Evolutionary conservation across 2,888 invertebrate species (phyloP), one percentile per base, ranked within the genome.

Genomic region (Eutolmus rufibarbis): DNA sequence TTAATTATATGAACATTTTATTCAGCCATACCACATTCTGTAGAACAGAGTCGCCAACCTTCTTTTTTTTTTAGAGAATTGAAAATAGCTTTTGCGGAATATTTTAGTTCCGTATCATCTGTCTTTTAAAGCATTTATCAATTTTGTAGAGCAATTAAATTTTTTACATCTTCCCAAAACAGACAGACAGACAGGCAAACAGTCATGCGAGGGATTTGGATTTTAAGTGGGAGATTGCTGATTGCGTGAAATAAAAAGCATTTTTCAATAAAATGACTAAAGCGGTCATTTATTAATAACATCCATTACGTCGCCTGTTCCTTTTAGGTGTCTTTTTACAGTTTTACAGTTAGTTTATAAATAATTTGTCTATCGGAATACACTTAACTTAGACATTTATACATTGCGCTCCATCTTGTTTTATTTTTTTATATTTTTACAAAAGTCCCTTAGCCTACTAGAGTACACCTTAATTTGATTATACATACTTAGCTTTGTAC

Each of bases 241-340:
- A 1, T 46, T 46, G 43, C 16, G 0, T 66, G 23, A 82, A 85
- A 85, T 85, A n/a, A 85, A 85, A 85, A 28, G 23, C 74, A 23
- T 19, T 16, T 74, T 40, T 85, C 85, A 85, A 85, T 85, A 74
- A 85, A 85, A 85, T 85, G 85, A 74, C 85, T 85, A 46, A 85
- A 85, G 85, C 85, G 85, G 85, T 85, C 85, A 74, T 85, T 85
- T 85, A 85, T 85, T 85, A 85, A 74, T 85, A 74, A 74, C 74
- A 74, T 85, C 85, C 74, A 77, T 23, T 86, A 56, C 40, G 31
- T 46, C 28, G 66, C 16, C 19, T 74, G 43, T 28, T 37, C 31
- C 66, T 77, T 77, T 86, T 51, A 76, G 51, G 76, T 76, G 43
- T 86, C 46, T 34, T 78, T 86, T 86, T 78, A 51, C 37, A 77